phyloP scores from a whole-genome alignment of 2,888 invertebrate genomes.

The Thyatira batis region DNA sequence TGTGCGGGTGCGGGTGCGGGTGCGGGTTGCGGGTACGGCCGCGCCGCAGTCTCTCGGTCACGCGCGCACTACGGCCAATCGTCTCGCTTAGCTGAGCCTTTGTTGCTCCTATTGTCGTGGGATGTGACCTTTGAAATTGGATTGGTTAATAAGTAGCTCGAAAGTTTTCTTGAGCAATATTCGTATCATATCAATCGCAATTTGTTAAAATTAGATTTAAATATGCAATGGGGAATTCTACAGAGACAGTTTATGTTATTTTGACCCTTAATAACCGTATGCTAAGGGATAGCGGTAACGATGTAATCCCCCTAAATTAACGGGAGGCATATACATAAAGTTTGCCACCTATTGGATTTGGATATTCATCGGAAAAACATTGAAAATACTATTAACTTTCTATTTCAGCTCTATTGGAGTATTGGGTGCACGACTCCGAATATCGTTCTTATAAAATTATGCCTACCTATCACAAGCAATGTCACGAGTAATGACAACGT shows the following conservation, averaged over 20 bases:
- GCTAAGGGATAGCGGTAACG: too few species aligned
- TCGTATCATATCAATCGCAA: background rate
- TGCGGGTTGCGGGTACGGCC: conserved; percentile 3
- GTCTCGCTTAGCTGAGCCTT: conserved; percentile 27
- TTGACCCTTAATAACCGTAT: too few species aligned
- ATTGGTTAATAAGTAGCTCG: background rate
- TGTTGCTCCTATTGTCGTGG: conserved; percentile 38
- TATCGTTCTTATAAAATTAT: background rate
- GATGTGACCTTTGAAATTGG: conserved; percentile 21
- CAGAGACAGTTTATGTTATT: too few species aligned
- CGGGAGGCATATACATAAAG: too few species aligned
- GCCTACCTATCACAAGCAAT: background rate
- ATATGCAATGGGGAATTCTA: too few species aligned
- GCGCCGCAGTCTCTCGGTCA: conserved; percentile 30
- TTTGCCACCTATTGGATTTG: too few species aligned
- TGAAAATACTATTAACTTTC: too few species aligned
- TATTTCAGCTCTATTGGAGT: too few species aligned
- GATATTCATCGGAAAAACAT: too few species aligned
- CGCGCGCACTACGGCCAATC: conserved; percentile 32
- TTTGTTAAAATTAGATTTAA: background rate
- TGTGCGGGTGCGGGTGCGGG: conserved; percentile 40
- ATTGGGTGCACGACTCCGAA: background rate
- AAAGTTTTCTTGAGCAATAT: background rate
- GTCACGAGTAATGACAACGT: conserved; percentile 9
- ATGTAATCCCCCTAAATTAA: too few species aligned